Conservation (phyloP, 2,113 vertebrate species). For the Hydrolagus affinis region DNA sequence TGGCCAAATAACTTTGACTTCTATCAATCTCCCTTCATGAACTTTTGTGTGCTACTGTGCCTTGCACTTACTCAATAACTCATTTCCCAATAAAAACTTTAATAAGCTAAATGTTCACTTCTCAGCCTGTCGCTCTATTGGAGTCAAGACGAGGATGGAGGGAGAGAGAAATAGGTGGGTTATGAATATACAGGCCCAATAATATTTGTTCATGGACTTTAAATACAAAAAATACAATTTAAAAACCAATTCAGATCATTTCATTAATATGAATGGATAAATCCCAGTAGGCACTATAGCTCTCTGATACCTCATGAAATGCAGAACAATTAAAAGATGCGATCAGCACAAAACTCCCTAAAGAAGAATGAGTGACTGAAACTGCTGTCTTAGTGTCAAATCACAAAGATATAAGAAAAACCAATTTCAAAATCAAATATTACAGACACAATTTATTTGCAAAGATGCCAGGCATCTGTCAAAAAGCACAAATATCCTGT, state of each 20-base stretch:
- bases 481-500: constrained; percentile 18
- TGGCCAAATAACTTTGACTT: no score
- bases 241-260: constrained; percentile 17
- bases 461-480: constrained; percentile 16
- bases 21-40: no score
- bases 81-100: no score
- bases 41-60: no score
- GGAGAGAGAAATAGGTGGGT: constrained; percentile 8
- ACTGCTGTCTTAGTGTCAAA: neutral
- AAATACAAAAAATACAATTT: constrained; percentile 27
- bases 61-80: no score
- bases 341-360: neutral
- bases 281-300: neutral
- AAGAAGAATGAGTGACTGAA: neutral
- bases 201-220: constrained; percentile 14
- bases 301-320: neutral
- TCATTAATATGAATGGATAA: constrained; percentile 7
- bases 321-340: neutral
- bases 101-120: neutral
- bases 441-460: neutral
- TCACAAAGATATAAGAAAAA: neutral
- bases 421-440: constrained; percentile 21
- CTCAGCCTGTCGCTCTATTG: neutral
- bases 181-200: constrained; percentile 4
- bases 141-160: neutral